Percentiles rank a stretch among this genome's conserved stretches.
phyloP scores from a whole-genome alignment of 2,113 vertebrate species.

The Epinephelus fuscoguttatus region DNA sequence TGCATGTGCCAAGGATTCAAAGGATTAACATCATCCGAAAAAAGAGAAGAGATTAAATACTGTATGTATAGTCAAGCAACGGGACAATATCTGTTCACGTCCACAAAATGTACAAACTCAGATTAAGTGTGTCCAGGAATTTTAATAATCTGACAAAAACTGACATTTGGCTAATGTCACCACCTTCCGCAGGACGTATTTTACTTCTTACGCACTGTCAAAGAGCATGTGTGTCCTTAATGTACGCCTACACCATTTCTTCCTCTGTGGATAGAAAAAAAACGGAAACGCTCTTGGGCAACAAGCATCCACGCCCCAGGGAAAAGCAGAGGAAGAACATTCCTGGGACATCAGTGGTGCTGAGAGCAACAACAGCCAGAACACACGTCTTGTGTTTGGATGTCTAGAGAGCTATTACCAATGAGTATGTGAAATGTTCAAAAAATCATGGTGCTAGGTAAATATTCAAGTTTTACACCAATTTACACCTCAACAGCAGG shows the following conservation, averaged over 20 bases:
- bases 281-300: conserved; percentile 35
- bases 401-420: background rate
- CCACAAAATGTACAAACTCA: conserved; percentile 3
- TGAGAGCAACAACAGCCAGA: conserved; percentile 30
- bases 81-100: background rate
- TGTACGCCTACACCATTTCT: background rate
- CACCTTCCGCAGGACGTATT: background rate
- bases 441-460: background rate
- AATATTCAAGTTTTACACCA: background rate
- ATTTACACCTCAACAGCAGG: background rate
- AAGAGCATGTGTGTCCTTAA: background rate
- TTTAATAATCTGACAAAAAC: background rate
- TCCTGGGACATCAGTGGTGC: conserved; percentile 34
- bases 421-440: background rate
- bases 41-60: conserved; percentile 4
- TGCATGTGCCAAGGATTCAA: conserved; percentile 6
- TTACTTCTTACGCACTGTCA: background rate
- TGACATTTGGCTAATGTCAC: background rate
- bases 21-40: conserved; percentile 1
- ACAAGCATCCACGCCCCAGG: conserved; percentile 27
- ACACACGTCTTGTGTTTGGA: background rate
- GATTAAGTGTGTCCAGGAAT: conserved; percentile 17
- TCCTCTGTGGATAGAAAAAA: conserved; percentile 13
- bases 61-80: background rate
- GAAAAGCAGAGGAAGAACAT: conserved; percentile 71